Evolutionary conservation across 1,140 invertebrate species (phyloP).

Genomic region (Hydropsyche tenuis): DNA sequence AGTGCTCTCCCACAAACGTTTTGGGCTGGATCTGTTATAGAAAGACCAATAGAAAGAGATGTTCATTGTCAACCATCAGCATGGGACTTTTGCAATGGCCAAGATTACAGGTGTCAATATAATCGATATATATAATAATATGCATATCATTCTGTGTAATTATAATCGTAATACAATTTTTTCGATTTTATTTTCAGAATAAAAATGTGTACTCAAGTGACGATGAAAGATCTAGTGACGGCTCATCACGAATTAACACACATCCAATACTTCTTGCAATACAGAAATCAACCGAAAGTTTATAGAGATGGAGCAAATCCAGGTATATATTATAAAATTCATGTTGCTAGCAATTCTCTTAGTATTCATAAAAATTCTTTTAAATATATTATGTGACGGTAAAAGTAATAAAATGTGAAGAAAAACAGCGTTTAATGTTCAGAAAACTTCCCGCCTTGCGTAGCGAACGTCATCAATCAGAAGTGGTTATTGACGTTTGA

Average conservation of each 20-base stretch:
- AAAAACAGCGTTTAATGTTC: no score
- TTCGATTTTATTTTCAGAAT: slow-evolving; percentile 69
- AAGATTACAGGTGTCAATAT: slow-evolving; percentile 75
- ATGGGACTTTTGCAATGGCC: slow-evolving; percentile 91
- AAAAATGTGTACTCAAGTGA: slow-evolving; percentile 93
- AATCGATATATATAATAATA: slow-evolving; percentile 11
- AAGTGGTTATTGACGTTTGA: no score
- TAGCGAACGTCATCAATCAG: not conserved
- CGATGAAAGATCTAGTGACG: slow-evolving; percentile 87
- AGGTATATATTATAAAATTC: slow-evolving; percentile 62
- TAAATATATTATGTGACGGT: no score
- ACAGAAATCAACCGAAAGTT: slow-evolving; percentile 82
- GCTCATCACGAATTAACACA: slow-evolving; percentile 95
- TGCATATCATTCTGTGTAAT: not conserved
- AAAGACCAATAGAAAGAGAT: slow-evolving; percentile 75
- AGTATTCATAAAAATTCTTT: no score
- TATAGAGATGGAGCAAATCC: slow-evolving; percentile 93
- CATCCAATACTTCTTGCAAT: slow-evolving; percentile 88
- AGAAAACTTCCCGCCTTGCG: not conserved
- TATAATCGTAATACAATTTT: not conserved
- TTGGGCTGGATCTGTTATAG: slow-evolving; percentile 79
- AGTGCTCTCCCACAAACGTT: slow-evolving; percentile 82
- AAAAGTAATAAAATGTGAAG: no score
- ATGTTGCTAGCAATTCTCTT: not conserved
- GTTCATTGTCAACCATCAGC: slow-evolving; percentile 87